Evolutionary conservation across 2,888 invertebrate genomes (phyloP), one percentile per base, ranked within the genome.

Genomic region (Saturnia japonica): DNA sequence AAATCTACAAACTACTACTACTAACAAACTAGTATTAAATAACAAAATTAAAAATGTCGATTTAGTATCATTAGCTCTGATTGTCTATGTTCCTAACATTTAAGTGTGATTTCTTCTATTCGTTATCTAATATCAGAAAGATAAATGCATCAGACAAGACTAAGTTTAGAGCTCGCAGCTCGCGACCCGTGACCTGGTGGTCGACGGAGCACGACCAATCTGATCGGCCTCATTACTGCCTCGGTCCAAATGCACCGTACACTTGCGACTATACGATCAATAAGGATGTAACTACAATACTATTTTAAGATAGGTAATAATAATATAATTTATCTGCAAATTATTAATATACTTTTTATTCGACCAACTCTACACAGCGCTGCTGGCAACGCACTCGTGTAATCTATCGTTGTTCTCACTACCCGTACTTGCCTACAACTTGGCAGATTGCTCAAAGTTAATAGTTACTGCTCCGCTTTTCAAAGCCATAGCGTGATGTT

Each of bases 221-320:
- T 82, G 86, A 88, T 88, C 87, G 82, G 84, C 85, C 86, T 86
- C 86, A 88, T 89, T 90, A 85, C 84, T 74, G 81, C 77, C 79
- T 76, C 76, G 74, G 76, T 76, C 77, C 76, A 78, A 80, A 77
- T 80, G 76, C 78, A 81, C 77, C 77, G 73, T 73, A 72, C 75
- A 72, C 73, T 74, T 68, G 69, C 47, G 72, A 72, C 69, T 70
- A 45, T 28, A n/a, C 68, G 40, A 34, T 62, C 42, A 68, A 71
- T 68, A 67, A 25, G 25, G 43, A 70, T 14, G 25, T 47, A 42
- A 70, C 16, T 22, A 64, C 64, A 40, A 28, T 4, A 60, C 6
- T 28, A 60, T 14, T 60, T 28, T 60, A 60, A 9, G 22, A 54
- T n/a, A n/a, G n/a, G n/a, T 22, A 22, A 25, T 1, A 54, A n/a